A percentile compares a stretch with the other conserved stretches of the same genome.
These are phyloP conservation scores for Cyrtorhinus lividipennis DNA, from an alignment of 1,140 invertebrate genomes.

Conservation along the genomic window DNA sequence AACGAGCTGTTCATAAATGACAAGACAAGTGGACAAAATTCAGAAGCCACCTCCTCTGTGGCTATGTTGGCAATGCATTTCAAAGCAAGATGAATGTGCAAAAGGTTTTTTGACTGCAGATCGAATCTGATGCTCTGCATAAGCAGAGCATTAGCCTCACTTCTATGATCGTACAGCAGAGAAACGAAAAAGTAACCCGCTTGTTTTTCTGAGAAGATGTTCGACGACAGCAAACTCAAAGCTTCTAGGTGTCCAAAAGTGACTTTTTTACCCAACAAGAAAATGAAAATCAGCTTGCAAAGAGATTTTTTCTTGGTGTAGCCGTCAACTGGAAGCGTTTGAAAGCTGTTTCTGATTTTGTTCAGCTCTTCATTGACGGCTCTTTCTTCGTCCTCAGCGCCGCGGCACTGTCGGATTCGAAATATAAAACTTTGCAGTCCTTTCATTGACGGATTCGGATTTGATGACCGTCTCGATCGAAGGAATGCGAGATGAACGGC, in stretches of 20 bases:
- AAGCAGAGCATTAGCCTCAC: not conserved
- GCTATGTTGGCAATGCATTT: not conserved
- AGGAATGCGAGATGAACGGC: no score
- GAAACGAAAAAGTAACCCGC: not conserved
- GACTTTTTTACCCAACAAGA: not conserved
- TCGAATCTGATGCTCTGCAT: not conserved
- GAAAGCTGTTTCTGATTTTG: not conserved
- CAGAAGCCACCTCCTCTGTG: not conserved
- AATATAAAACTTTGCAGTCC: not conserved
- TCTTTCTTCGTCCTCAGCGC: not conserved
- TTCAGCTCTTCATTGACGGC: not conserved
- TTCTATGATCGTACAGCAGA: not conserved
- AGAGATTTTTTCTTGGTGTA: not conserved
- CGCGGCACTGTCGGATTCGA: not conserved
- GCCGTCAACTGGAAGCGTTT: not conserved
- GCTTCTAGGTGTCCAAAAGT: not conserved
- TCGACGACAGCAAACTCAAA: not conserved
- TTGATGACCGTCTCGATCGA: not conserved
- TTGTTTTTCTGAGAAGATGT: not conserved
- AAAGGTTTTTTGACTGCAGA: not conserved
- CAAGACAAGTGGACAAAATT: not conserved
- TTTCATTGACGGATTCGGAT: not conserved
- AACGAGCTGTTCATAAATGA: not conserved
- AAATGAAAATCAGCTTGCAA: not conserved
- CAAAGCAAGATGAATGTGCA: not conserved